phyloP scores from a whole-genome alignment of 1,140 invertebrate genomes.

The Xylocopa sonorina region DNA sequence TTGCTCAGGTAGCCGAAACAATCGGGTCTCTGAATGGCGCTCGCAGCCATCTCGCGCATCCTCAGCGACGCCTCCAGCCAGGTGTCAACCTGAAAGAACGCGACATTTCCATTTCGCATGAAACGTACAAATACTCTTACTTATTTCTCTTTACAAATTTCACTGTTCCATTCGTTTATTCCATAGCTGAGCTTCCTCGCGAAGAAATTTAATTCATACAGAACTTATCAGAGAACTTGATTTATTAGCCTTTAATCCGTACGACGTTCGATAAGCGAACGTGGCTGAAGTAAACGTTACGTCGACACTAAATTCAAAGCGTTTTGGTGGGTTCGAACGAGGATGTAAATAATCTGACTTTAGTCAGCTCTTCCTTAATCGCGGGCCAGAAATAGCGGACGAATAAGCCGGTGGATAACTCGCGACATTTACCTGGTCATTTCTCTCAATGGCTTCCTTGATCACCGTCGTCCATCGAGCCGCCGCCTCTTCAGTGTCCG shows the following conservation, averaged over 20 bases:
- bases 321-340: too few relatives aligned
- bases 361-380: not conserved
- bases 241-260: too few relatives aligned
- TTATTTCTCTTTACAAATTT: too few relatives aligned
- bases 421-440: conserved; percentile 82
- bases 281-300: too few relatives aligned
- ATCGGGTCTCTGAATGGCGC: conserved; percentile 90
- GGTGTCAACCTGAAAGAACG: conserved; percentile 85
- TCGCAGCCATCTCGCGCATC: conserved; percentile 87
- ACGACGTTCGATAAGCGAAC: too few relatives aligned
- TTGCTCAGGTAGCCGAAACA: conserved; percentile 96
- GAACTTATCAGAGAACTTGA: too few relatives aligned
- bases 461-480: conserved; percentile 90
- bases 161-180: too few relatives aligned
- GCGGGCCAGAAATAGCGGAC: not conserved
- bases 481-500: conserved; percentile 89
- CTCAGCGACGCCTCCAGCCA: conserved; percentile 89
- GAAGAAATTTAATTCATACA: too few relatives aligned
- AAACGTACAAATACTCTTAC: too few relatives aligned
- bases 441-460: conserved; percentile 86
- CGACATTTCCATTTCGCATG: not conserved
- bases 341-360: not conserved
- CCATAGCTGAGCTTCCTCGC: too few relatives aligned
- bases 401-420: not conserved
- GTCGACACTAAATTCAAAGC: too few relatives aligned